These are phyloP conservation scores for Odontesthes bonariensis DNA, from an alignment of 2,113 vertebrate species.

Conservation along the genomic window DNA sequence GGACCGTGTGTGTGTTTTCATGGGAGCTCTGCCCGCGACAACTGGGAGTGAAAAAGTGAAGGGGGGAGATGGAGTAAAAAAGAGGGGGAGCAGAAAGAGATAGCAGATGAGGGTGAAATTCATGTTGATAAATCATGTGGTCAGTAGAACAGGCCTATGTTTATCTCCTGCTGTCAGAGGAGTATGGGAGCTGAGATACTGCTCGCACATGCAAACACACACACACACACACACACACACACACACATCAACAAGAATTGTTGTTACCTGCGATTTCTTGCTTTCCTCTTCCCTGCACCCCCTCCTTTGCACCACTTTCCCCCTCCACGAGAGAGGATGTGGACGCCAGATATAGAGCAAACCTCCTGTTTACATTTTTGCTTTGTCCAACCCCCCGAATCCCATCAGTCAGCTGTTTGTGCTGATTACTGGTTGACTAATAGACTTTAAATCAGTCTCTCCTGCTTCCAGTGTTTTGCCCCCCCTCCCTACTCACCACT, in stretches of 20 bases:
- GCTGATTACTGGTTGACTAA: constrained; percentile 72
- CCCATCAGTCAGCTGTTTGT: constrained; percentile 64
- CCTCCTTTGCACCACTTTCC: neutral
- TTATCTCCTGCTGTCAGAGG: constrained; percentile 81
- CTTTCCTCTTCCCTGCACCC: constrained; percentile 7
- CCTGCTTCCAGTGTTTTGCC: neutral
- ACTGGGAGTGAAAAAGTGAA: constrained; percentile 27
- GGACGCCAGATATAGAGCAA: constrained; percentile 61
- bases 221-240: constrained; percentile 36
- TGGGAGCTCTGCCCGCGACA: constrained; percentile 19
- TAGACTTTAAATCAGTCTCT: constrained; percentile 46
- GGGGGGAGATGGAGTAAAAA: neutral
- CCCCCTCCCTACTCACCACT: neutral
- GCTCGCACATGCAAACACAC: constrained; percentile 52
- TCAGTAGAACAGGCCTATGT: constrained; percentile 74
- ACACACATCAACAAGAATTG: constrained; percentile 49
- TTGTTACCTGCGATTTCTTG: constrained; percentile 67
- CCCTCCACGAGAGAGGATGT: constrained; percentile 39
- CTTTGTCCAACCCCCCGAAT: constrained; percentile 35
- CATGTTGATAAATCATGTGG: constrained; percentile 84
- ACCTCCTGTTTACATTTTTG: constrained; percentile 25
- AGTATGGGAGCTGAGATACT: constrained; percentile 77
- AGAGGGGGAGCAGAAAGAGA: constrained; percentile 37
- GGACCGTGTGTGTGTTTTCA: constrained; percentile 35
- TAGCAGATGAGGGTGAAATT: constrained; percentile 68